phyloP scores from a whole-genome alignment of 2,797 vertebrate species.

The Threskiornis aethiopicus region DNA sequence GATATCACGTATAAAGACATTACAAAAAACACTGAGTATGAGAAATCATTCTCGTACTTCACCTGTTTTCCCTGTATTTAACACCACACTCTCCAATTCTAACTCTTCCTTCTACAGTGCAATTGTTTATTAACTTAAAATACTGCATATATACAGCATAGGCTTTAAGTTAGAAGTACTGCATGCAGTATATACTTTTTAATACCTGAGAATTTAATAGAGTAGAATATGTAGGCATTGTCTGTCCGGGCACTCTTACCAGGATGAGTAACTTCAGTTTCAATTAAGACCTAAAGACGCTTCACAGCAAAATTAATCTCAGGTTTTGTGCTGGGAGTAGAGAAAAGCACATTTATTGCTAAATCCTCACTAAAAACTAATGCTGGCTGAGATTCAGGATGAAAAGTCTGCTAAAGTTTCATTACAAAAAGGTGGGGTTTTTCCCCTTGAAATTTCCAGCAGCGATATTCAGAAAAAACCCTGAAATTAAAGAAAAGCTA shows the following conservation, averaged over 20 bases:
- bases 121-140: background rate
- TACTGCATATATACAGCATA: background rate
- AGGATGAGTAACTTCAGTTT: background rate
- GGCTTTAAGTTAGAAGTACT: background rate
- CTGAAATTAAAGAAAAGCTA: background rate
- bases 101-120: background rate
- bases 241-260: background rate
- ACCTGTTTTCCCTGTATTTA: background rate
- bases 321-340: background rate
- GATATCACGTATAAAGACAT: background rate
- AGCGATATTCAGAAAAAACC: background rate
- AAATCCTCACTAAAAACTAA: constrained; percentile 8
- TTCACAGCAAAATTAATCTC: constrained; percentile 30
- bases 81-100: background rate
- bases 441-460: background rate
- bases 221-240: background rate
- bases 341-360: background rate
- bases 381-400: background rate
- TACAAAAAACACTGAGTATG: background rate
- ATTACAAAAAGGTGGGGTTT: background rate
- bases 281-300: constrained; percentile 8
- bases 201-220: background rate
- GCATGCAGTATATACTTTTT: background rate
- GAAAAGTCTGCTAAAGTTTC: background rate
- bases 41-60: background rate